These are phyloP conservation scores for Glyptemys insculpta DNA, from an alignment of 2,797 vertebrate genomes.

Conservation along the genomic window DNA sequence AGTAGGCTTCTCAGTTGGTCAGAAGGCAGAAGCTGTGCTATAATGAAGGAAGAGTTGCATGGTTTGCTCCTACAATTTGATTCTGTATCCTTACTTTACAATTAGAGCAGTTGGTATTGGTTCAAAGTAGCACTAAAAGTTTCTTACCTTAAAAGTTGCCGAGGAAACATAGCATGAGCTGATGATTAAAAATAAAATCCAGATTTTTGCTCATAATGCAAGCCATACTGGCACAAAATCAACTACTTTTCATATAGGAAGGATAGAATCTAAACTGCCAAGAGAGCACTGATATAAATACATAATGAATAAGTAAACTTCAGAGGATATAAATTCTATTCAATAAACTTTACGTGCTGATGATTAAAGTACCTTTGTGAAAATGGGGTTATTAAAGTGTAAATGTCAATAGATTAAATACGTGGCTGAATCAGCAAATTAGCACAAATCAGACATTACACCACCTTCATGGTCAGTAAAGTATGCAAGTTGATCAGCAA, in stretches of 20 bases:
- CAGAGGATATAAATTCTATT: background rate
- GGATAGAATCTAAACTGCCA: background rate
- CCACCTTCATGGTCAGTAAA: background rate
- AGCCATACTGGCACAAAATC: background rate
- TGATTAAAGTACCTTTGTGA: background rate
- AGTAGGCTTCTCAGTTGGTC: background rate
- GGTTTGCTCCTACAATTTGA: background rate
- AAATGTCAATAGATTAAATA: background rate
- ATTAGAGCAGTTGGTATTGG: background rate
- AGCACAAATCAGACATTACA: background rate
- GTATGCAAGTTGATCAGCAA: background rate
- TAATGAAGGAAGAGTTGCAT: background rate
- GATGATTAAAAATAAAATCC: background rate
- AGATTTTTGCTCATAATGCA: background rate
- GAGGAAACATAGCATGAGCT: background rate
- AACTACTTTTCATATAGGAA: background rate
- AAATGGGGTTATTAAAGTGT: background rate
- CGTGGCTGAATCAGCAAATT: conserved; percentile 42
- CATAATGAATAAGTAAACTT: background rate
- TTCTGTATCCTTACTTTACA: background rate
- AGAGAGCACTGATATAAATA: background rate
- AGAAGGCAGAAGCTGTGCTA: background rate
- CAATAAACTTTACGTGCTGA: background rate
- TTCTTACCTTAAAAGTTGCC: background rate
- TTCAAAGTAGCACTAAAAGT: background rate